Conservation (phyloP, 2,113 vertebrate genomes). For the Thryonomys swinderianus region DNA sequence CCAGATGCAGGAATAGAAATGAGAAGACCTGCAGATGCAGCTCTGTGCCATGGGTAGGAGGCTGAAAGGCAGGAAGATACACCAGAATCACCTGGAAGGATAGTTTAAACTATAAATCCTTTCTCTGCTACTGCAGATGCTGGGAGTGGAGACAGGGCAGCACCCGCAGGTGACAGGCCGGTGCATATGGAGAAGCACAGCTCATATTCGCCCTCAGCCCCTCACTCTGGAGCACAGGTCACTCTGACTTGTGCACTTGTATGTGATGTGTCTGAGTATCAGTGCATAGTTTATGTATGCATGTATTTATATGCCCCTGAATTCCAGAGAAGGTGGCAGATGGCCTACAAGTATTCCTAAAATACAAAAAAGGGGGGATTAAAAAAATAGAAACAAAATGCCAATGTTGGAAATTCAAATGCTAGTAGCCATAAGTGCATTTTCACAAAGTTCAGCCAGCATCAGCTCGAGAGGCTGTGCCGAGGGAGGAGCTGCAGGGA, state of each 20-base stretch:
- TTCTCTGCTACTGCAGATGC: not conserved
- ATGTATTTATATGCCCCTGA: slow-evolving; percentile 59
- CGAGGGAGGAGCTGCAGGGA: not conserved
- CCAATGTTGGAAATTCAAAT: slow-evolving; percentile 58
- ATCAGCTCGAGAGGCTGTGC: not conserved
- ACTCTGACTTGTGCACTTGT: slow-evolving; percentile 40
- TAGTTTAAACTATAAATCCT: slow-evolving; percentile 19
- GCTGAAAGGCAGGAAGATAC: not conserved
- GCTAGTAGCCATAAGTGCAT: not conserved
- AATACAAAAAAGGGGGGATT: slow-evolving; percentile 55
- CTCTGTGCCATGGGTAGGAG: not conserved
- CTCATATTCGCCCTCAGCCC: not conserved
- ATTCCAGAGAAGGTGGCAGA: slow-evolving; percentile 67
- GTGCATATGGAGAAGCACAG: not conserved
- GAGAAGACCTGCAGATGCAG: not conserved
- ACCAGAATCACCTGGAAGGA: slow-evolving; percentile 20
- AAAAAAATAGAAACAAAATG: slow-evolving; percentile 76
- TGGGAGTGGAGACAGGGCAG: not conserved
- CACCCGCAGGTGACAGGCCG: not conserved
- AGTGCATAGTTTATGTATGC: slow-evolving; percentile 54
- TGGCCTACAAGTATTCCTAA: slow-evolving; percentile 65
- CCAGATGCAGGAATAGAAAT: slow-evolving; percentile 28
- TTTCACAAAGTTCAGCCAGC: not conserved
- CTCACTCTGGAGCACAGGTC: slow-evolving; percentile 13
- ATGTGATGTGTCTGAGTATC: slow-evolving; percentile 51